Base-by-base conservation (phyloP, 2,888 invertebrate genomes). In the Brenthis ino region DNA sequence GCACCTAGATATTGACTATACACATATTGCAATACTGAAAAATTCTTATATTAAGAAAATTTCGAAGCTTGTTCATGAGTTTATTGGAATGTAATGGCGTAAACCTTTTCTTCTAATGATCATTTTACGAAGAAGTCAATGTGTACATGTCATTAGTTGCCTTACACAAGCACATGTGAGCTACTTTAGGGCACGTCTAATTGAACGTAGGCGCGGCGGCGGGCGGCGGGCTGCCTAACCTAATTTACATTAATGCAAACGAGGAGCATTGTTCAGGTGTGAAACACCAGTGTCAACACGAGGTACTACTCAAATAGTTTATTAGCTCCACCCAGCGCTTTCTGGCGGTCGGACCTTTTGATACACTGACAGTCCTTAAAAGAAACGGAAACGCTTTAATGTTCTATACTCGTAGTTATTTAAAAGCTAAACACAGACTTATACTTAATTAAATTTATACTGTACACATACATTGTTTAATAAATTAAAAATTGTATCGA, bases 191-290 rank as follows among this genome's bases (percentile, higher is more conserved):
- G 85, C 79, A 82, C 87, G 80, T 91, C 91, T 93, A 92, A 93
- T 91, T 91, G 91, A 89, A 89, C 81, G 91, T 90, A 89, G 91
- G 91, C 88, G 82, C 80, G 78, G 79, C 80, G 78, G 79, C 80
- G 77, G 89, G 20, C 20, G 20, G 20, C 86, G 82, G 79, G 84
- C 85, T 83, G 83, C 88, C 88, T 92, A 91, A 90, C 91, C 91
- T 91, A 93, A 93, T 93, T 93, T 92, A 93, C 91, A 93, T 92
- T 91, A 91, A 93, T 92, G 92, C 89, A 92, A 93, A 93, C 92
- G 92, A 92, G 91, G 78, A 87, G 91, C 91, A 91, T 92, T 93
- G 92, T 92, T 91, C 92, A 91, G 91, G 92, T 93, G 92, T 91
- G 90, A 93, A 92, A 89, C 89, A 88, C 88, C 87, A 91, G 91